Percentiles rank a stretch among this genome's conserved stretches.
phyloP scores from a whole-genome alignment of 35 echinoderm and acorn worm genomes.

The Diadema setosum region DNA sequence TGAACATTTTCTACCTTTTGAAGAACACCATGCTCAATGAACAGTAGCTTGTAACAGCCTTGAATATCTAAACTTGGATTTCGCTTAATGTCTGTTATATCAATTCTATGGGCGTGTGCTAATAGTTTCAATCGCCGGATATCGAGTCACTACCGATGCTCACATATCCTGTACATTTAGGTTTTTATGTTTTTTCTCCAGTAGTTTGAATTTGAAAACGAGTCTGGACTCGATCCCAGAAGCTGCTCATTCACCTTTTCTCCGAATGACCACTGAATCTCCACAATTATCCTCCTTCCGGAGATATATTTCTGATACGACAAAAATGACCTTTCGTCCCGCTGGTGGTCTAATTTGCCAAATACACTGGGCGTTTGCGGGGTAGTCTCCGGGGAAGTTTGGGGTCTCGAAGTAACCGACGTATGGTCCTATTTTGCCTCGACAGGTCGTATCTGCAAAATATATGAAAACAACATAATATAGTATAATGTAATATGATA shows the following conservation, averaged over 20 bases:
- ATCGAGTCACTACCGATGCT: too few relatives aligned
- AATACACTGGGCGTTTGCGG: slow-evolving; percentile 71
- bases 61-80: too few relatives aligned
- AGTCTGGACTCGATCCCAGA: not conserved
- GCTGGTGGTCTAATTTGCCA: slow-evolving; percentile 71
- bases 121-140: too few relatives aligned
- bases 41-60: too few relatives aligned
- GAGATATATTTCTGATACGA: slow-evolving; percentile 82
- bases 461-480: not conserved
- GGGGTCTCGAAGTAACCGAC: slow-evolving; percentile 91
- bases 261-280: slow-evolving; percentile 62
- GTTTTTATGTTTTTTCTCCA: too few relatives aligned
- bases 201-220: not conserved
- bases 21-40: too few relatives aligned
- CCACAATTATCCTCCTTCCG: slow-evolving; percentile 54
- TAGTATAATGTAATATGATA: too few relatives aligned
- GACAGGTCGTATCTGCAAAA: slow-evolving; percentile 59
- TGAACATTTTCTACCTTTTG: too few relatives aligned
- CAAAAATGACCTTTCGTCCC: slow-evolving; percentile 75
- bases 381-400: slow-evolving; percentile 94
- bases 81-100: too few relatives aligned
- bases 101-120: too few relatives aligned
- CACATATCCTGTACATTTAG: too few relatives aligned
- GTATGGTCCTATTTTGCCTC: slow-evolving; percentile 59
- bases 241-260: slow-evolving; percentile 5